Evolutionary conservation across 2,113 vertebrate genomes (phyloP).

Genomic region (Coturnix japonica): DNA sequence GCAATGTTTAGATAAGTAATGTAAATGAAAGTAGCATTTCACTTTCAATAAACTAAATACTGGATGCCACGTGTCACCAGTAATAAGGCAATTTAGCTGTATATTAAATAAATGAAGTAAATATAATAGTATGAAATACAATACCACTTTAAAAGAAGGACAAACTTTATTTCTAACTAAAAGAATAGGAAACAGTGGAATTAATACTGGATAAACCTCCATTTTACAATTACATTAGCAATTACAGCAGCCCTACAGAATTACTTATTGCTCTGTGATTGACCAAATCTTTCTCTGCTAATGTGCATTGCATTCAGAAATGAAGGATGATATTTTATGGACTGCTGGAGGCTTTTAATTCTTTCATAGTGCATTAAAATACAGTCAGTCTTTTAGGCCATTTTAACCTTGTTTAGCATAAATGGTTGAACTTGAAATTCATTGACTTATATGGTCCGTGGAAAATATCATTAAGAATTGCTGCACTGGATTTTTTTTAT

Average conservation of each 20-base stretch:
- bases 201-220: constrained; percentile 16
- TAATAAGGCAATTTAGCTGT: constrained; percentile 48
- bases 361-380: constrained; percentile 74
- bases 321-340: constrained; percentile 69
- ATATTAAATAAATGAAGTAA: constrained; percentile 41
- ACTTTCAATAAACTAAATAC: constrained; percentile 3
- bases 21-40: neutral
- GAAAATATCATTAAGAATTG: constrained; percentile 69
- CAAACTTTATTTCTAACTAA: constrained; percentile 7
- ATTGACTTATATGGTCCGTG: constrained; percentile 65
- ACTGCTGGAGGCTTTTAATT: constrained; percentile 76
- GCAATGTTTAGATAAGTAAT: constrained; percentile 12
- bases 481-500: constrained; percentile 9
- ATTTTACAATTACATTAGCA: constrained; percentile 33
- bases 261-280: constrained; percentile 53
- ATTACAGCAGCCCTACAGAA: constrained; percentile 46
- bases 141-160: constrained; percentile 8
- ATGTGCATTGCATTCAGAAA: constrained; percentile 67
- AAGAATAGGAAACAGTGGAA: neutral
- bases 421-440: constrained; percentile 74
- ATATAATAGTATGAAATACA: constrained; percentile 49
- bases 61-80: neutral
- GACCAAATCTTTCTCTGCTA: constrained; percentile 68
- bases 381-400: constrained; percentile 71
- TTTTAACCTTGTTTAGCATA: constrained; percentile 82